Conservation (phyloP, 2,888 invertebrate species). For the Ferrisia virgata region DNA sequence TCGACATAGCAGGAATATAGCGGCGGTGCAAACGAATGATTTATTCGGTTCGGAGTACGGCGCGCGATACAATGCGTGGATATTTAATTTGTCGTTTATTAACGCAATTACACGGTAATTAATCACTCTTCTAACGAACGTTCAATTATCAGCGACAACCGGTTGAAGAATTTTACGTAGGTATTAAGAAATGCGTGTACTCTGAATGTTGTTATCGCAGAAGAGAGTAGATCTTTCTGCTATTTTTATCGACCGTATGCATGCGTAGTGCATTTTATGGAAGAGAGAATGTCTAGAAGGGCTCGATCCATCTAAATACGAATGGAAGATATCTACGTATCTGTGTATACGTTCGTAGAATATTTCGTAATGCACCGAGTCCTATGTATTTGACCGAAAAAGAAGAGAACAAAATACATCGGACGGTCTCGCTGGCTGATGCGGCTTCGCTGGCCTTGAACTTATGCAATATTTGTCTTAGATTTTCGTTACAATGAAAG, state of each 20-base stretch:
- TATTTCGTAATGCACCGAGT: not conserved
- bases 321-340: no score
- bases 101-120: slow-evolving; percentile 20
- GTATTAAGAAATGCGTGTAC: not conserved
- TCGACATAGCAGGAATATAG: not conserved
- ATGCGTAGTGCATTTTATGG: not conserved
- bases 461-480: slow-evolving; percentile 12
- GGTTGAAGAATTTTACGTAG: not conserved
- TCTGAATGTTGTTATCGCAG: no score
- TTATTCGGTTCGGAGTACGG: not conserved
- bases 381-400: not conserved
- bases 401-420: no score
- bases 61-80: not conserved
- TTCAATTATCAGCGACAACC: not conserved
- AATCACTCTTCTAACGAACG: not conserved
- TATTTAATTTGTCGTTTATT: slow-evolving; percentile 26
- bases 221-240: not conserved
- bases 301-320: no score
- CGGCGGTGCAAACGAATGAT: not conserved
- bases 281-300: not conserved
- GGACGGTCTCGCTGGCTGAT: not conserved
- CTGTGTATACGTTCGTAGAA: no score
- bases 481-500: not conserved
- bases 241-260: not conserved
- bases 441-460: not conserved